These are phyloP conservation scores for Coelogynopora nodosa DNA, from an alignment of 2,888 invertebrate species.

Conservation along the genomic window DNA sequence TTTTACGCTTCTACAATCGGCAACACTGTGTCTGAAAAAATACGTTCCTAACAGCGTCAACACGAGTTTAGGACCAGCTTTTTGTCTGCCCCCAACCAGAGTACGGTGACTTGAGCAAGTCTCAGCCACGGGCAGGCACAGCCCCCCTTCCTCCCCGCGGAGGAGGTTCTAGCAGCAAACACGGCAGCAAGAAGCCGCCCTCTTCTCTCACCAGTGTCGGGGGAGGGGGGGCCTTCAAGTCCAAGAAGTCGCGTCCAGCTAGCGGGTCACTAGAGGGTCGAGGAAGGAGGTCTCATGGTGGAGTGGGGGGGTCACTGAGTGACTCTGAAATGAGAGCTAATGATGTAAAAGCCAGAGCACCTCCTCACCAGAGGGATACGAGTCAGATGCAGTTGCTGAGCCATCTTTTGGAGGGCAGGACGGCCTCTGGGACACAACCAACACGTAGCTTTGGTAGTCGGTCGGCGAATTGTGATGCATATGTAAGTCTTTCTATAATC, in stretches of 20 bases:
- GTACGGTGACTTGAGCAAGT: constrained; percentile 8
- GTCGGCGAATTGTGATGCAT: no score
- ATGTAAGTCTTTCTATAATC: no score
- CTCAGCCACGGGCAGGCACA: background rate
- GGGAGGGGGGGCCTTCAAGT: background rate
- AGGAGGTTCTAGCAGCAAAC: background rate
- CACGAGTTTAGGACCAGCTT: no score
- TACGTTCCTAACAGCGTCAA: no score
- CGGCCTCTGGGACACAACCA: background rate
- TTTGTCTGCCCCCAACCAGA: background rate
- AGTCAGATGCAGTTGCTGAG: background rate
- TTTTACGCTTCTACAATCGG: no score
- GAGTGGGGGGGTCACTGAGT: background rate
- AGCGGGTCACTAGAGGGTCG: background rate
- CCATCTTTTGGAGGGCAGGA: background rate
- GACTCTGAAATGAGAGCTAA: background rate
- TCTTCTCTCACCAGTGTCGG: background rate
- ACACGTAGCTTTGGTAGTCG: no score
- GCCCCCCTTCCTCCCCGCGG: background rate
- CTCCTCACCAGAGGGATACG: background rate
- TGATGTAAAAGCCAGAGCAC: background rate
- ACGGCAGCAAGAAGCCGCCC: background rate
- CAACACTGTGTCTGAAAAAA: no score
- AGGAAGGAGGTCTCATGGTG: background rate
- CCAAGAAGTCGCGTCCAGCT: background rate